Percentiles rank a stretch among this genome's conserved stretches.
These are phyloP conservation scores for Chaetodon trifasciatus DNA, from an alignment of 2,797 vertebrate genomes.

Conservation along the genomic window DNA sequence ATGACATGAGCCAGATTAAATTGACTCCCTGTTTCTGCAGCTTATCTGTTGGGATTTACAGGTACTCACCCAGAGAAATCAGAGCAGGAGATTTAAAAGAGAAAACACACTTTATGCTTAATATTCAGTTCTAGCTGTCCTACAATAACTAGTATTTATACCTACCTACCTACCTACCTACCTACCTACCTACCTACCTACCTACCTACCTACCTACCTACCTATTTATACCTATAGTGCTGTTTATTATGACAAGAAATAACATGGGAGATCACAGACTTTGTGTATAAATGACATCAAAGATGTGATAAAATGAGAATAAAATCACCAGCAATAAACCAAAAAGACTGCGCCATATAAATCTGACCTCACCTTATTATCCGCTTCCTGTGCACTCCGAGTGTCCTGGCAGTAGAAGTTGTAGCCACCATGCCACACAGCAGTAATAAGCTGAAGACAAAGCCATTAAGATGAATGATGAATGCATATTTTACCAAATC, in stretches of 20 bases:
- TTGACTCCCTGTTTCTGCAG: constrained; percentile 53
- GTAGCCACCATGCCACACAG: constrained; percentile 92
- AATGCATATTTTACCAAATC: background rate
- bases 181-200: too few relatives aligned
- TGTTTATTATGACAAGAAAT: constrained; percentile 4
- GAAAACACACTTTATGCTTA: constrained; percentile 6
- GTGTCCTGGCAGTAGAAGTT: constrained; percentile 96
- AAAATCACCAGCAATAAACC: constrained; percentile 7
- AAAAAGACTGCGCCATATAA: background rate
- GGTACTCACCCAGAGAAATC: constrained; percentile 49
- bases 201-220: too few relatives aligned
- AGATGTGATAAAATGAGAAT: constrained; percentile 4
- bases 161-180: too few relatives aligned
- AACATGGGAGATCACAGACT: background rate
- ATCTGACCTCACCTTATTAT: constrained; percentile 89
- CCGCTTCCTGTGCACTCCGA: constrained; percentile 88
- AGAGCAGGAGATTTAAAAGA: constrained; percentile 31
- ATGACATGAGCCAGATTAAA: constrained; percentile 68
- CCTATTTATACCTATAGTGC: background rate
- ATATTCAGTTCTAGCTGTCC: background rate
- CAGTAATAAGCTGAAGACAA: constrained; percentile 87
- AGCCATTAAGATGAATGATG: constrained; percentile 11
- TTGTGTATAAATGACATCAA: background rate
- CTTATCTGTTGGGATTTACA: constrained; percentile 69
- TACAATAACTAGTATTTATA: background rate